A percentile compares a stretch with the other conserved stretches of the same genome.
These are phyloP conservation scores for Macroglossus sobrinus DNA, from an alignment of 2,113 vertebrate species.

Conservation along the genomic window DNA sequence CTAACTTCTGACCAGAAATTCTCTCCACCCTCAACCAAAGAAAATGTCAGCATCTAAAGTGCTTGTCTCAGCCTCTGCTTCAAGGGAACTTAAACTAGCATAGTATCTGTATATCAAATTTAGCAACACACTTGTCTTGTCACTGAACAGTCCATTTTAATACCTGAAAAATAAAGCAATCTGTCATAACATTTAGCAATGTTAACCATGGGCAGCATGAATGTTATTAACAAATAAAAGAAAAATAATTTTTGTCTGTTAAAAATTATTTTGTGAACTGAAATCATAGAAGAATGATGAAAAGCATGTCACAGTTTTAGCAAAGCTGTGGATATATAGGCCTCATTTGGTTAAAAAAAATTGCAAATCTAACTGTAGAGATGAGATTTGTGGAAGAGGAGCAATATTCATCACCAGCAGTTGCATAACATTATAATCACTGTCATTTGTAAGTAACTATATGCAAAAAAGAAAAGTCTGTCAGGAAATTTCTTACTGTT, in stretches of 20 bases:
- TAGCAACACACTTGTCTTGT: background rate
- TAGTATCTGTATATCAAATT: background rate
- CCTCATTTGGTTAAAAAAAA: background rate
- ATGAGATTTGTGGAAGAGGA: background rate
- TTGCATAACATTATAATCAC: background rate
- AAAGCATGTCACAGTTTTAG: background rate
- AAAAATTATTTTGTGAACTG: background rate
- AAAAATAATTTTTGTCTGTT: background rate
- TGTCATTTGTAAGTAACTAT: background rate
- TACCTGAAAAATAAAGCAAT: background rate
- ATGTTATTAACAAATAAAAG: background rate
- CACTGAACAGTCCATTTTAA: background rate
- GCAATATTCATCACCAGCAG: background rate
- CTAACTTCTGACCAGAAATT: background rate
- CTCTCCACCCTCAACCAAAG: background rate
- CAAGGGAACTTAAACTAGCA: background rate
- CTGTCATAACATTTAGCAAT: background rate
- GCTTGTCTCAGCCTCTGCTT: background rate
- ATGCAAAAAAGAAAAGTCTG: background rate
- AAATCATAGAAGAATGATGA: conserved; percentile 11
- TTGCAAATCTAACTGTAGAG: background rate
- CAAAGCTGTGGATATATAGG: background rate
- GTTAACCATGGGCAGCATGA: background rate
- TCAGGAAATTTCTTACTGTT: background rate
- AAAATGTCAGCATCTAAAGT: background rate